Evolutionary conservation across 2,113 vertebrate genomes (phyloP).

Genomic region (Monarcha castaneiventris): DNA sequence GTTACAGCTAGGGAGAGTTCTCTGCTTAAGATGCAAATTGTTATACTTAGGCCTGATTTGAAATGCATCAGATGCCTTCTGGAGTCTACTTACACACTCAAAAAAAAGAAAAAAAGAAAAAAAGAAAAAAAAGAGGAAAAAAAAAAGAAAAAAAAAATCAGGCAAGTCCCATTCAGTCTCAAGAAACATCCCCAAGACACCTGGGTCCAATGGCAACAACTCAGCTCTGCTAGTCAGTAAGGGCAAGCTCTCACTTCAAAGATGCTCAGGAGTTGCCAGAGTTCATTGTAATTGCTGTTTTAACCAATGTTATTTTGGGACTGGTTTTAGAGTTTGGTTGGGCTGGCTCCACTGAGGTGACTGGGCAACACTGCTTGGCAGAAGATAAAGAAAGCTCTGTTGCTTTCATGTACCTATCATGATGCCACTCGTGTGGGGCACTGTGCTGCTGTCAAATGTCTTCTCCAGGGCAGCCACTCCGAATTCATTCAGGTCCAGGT

Average conservation of each 20-base stretch:
- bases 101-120: background rate
- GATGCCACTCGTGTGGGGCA: slow-evolving; percentile 83
- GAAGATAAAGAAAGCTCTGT: slow-evolving; percentile 75
- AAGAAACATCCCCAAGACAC: slow-evolving; percentile 48
- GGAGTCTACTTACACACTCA: background rate
- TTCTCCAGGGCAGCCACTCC: slow-evolving; percentile 93
- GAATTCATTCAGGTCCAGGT: slow-evolving; percentile 95
- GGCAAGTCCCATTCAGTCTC: slow-evolving; percentile 31
- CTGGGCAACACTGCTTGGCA: slow-evolving; percentile 73
- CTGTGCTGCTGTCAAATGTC: slow-evolving; percentile 87
- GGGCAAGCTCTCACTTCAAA: slow-evolving; percentile 19
- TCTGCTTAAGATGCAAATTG: slow-evolving; percentile 7
- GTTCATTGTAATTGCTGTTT: slow-evolving; percentile 6
- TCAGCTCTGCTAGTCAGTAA: slow-evolving; percentile 24
- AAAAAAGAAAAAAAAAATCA: background rate
- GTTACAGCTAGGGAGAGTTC: slow-evolving; percentile 32
- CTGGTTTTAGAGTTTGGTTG: slow-evolving; percentile 41
- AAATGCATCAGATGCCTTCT: slow-evolving; percentile 14
- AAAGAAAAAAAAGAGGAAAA: no score
- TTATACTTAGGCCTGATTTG: background rate
- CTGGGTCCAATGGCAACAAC: slow-evolving; percentile 33
- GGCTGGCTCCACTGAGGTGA: slow-evolving; percentile 68
- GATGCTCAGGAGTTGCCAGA: slow-evolving; percentile 27
- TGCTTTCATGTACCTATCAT: slow-evolving; percentile 85
- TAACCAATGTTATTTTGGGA: background rate